Percentiles rank a stretch among this genome's conserved stretches.
These are phyloP conservation scores for Petrocephalus sullivani DNA, from an alignment of 2,797 vertebrate genomes.

Conservation along the genomic window DNA sequence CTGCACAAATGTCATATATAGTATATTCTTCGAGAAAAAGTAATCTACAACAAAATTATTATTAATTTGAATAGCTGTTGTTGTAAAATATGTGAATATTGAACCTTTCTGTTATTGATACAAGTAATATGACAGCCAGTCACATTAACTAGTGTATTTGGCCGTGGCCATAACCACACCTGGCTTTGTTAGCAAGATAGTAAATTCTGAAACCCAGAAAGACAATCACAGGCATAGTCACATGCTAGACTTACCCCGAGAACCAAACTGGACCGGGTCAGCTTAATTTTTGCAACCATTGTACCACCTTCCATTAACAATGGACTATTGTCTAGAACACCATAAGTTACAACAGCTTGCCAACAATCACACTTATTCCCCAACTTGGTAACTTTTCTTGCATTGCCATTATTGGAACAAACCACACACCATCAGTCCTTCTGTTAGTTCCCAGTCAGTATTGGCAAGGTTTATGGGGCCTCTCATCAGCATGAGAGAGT, in stretches of 20 bases:
- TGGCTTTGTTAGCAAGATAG: background rate
- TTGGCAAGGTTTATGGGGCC: background rate
- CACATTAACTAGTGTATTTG: background rate
- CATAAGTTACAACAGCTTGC: background rate
- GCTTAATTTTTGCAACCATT: background rate
- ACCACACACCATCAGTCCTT: background rate
- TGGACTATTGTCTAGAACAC: background rate
- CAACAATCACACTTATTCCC: background rate
- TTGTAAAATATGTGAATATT: background rate
- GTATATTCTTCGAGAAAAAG: background rate
- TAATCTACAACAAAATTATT: background rate
- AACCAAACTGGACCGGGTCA: background rate
- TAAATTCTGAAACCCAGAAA: background rate
- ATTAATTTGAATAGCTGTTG: background rate
- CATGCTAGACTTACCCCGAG: background rate
- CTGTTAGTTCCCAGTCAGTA: background rate
- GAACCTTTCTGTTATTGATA: background rate
- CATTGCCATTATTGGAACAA: background rate
- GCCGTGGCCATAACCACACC: background rate
- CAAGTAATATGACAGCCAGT: background rate
- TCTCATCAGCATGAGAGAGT: background rate
- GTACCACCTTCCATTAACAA: background rate
- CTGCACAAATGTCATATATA: background rate
- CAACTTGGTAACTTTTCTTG: background rate
- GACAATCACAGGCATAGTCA: background rate